Base-by-base conservation (phyloP, 2,113 vertebrate genomes). In the Lethenteron reissneri region DNA sequence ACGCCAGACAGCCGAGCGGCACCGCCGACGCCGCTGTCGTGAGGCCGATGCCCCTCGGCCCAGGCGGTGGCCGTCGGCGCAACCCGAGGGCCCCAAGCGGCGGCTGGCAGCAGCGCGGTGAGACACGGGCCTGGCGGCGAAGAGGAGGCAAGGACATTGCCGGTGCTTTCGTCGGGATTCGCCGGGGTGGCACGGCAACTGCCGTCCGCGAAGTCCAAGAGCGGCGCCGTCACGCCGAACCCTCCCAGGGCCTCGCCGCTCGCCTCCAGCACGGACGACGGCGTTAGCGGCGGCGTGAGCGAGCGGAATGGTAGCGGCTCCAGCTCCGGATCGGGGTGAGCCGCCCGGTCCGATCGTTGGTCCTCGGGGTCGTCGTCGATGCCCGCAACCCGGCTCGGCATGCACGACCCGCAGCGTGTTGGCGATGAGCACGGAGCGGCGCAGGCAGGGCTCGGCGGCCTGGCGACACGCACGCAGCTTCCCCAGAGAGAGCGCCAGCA, bases 361-460 rank as follows among this genome's bases (percentile, higher is more conserved):
- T 41, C 41, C 41, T 41, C 64, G 8, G 25, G n/a, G 64, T 68
- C 64, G 25, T 68, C 25, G 64, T 25, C 64, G 25, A 68, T 9
- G 64, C 25, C 25, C 64, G 9, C n/a, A 25, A n/a, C 64, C 64
- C n/a, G n/a, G n/a, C 9, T 9, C 77, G 0, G 74, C 80, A 73
- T 82, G 82, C 72, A 80, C 74, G 2, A 80, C 77, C 17, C 80
- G 76, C 11, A 83, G 41, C 0, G 80, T 80, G 73, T 83, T 83
- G 70, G 81, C 79, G 9, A 83, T 78, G 62, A 83, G 77, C 12
- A 83, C 81, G 56, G 82, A 76, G 74, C 79, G 81, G 8, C 81
- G 76, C 7, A 83, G 76, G 76, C 81, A 74, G 0, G 80, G 81
- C 58, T 83, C 82, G 2, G 77, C 77, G 21, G 76, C 77, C 41